These are phyloP conservation scores for Rhopalosiphum padi DNA, from an alignment of 1,140 invertebrate species.

Conservation along the genomic window DNA sequence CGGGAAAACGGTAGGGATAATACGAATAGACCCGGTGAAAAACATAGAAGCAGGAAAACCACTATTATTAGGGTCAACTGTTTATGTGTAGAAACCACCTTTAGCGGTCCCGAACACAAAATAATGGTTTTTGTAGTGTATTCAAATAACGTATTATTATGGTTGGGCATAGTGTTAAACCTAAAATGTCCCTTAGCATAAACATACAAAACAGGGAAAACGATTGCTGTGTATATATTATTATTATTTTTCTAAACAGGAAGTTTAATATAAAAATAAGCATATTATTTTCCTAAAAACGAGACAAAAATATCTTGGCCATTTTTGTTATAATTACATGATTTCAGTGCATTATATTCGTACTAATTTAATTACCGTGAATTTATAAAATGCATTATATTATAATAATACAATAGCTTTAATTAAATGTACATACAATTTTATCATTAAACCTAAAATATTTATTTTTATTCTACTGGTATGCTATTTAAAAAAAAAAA, in stretches of 20 bases:
- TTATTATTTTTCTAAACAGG: neutral
- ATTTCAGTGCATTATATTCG: neutral
- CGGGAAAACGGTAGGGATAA: slow-evolving; percentile 13
- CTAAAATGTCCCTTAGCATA: neutral
- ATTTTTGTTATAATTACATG: neutral
- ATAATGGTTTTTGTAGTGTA: slow-evolving; percentile 36
- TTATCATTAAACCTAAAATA: too few relatives aligned
- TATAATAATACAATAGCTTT: neutral
- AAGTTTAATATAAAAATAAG: neutral
- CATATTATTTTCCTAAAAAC: neutral
- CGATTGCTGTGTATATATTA: neutral
- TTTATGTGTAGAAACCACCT: slow-evolving; percentile 18
- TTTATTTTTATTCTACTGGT: too few relatives aligned
- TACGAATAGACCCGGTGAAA: neutral
- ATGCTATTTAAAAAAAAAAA: too few relatives aligned
- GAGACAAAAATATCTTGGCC: neutral
- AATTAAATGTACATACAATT: neutral
- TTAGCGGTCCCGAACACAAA: slow-evolving; percentile 21
- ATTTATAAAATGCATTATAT: too few relatives aligned
- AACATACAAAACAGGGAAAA: slow-evolving; percentile 9
- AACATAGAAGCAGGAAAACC: slow-evolving; percentile 7
- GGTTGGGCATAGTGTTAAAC: neutral
- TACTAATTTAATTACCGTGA: neutral
- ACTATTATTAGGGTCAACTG: slow-evolving; percentile 43
- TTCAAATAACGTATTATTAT: slow-evolving; percentile 40